A percentile compares a stretch with the other conserved stretches of the same genome.
Evolutionary conservation across 1,140 invertebrate species (phyloP).

Genomic region (Drosophila melanica): DNA sequence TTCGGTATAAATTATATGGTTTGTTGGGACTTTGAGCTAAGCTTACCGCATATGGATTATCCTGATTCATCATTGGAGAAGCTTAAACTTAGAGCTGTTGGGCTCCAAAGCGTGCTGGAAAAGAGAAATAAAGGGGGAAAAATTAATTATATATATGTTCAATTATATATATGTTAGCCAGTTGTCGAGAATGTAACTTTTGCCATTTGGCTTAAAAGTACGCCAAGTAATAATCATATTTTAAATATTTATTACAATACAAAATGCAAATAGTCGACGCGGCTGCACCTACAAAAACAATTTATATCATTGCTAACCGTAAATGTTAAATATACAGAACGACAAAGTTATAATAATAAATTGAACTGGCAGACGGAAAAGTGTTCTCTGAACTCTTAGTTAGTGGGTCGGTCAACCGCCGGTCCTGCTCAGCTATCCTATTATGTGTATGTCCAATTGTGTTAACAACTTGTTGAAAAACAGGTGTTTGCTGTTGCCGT

Average conservation of each 20-base stretch:
- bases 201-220: constrained; percentile 20
- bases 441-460: background rate
- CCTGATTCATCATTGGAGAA: constrained; percentile 78
- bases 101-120: constrained; percentile 37
- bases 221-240: constrained; percentile 40
- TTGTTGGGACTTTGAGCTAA: constrained; percentile 8
- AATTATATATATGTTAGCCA: constrained; percentile 4
- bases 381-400: background rate
- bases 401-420: background rate
- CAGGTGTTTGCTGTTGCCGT: constrained; percentile 61
- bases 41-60: constrained; percentile 84
- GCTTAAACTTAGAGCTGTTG: constrained; percentile 4
- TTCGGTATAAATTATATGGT: constrained; percentile 43
- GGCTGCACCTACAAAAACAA: constrained; percentile 48
- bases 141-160: constrained; percentile 4
- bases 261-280: constrained; percentile 24
- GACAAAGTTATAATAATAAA: background rate
- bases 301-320: constrained; percentile 7
- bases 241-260: constrained; percentile 50
- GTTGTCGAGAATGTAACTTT: background rate
- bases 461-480: constrained; percentile 34
- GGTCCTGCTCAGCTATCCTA: constrained; percentile 13
- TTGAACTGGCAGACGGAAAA: background rate
- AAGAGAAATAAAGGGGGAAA: background rate
- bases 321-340: constrained; percentile 31